A percentile compares a stretch with the other conserved stretches of the same genome.
These are phyloP conservation scores for Leucoma salicis DNA, from an alignment of 2,888 invertebrate species.

Conservation along the genomic window DNA sequence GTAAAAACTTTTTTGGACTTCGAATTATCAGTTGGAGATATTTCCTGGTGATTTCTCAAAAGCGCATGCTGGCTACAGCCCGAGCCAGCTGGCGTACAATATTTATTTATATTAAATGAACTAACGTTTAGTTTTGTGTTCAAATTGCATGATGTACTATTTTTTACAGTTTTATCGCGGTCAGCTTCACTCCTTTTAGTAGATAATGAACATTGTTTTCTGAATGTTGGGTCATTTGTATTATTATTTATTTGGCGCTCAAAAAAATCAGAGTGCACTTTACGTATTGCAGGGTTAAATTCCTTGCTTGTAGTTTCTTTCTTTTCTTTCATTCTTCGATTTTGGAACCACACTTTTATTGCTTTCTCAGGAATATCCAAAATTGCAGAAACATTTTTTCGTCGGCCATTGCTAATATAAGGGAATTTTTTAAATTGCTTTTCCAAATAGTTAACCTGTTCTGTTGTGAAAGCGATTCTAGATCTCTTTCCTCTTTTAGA, in stretches of 20 bases:
- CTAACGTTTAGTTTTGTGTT: too few species aligned
- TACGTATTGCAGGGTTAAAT: slow-evolving; percentile 31
- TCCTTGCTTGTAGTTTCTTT: slow-evolving; percentile 69
- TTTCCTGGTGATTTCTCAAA: background rate
- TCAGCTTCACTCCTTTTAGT: background rate
- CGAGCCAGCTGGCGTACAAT: background rate
- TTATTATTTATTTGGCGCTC: slow-evolving; percentile 45
- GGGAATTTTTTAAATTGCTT: slow-evolving; percentile 85
- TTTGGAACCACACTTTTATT: slow-evolving; percentile 94
- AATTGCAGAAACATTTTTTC: slow-evolving; percentile 85
- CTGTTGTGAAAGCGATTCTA: slow-evolving; percentile 87
- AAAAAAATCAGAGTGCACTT: slow-evolving; percentile 26
- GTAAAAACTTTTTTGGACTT: background rate
- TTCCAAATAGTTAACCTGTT: slow-evolving; percentile 88
- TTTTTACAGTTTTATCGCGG: background rate
- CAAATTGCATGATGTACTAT: background rate
- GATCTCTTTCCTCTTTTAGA: slow-evolving; percentile 49
- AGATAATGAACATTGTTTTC: slow-evolving; percentile 31
- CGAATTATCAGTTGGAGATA: background rate
- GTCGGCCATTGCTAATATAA: slow-evolving; percentile 85
- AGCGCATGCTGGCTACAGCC: background rate
- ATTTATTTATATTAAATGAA: background rate
- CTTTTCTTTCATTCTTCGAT: slow-evolving; percentile 88
- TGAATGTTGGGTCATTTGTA: slow-evolving; percentile 37
- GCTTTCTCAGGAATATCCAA: slow-evolving; percentile 87